A percentile compares a stretch with the other conserved stretches of the same genome.
Evolutionary conservation across 1,140 invertebrate species (phyloP).

Genomic region (Lepidurus arcticus): DNA sequence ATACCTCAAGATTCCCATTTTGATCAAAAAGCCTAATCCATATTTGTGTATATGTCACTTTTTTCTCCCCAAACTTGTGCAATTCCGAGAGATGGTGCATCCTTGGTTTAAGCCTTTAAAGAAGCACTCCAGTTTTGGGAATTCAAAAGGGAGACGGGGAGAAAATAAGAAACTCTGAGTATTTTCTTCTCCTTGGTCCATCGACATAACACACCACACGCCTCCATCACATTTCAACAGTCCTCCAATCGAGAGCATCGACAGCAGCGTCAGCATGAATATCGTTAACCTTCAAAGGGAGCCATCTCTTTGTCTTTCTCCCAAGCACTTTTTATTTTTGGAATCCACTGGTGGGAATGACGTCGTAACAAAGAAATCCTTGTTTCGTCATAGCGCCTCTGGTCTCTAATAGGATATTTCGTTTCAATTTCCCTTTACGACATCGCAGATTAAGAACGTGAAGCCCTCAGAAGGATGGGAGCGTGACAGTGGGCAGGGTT

Average conservation of each 20-base stretch:
- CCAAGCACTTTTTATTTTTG: background rate
- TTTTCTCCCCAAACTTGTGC: no score
- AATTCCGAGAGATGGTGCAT: no score
- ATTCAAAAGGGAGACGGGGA: no score
- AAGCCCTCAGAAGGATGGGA: conserved; percentile 33
- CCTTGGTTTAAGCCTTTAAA: no score
- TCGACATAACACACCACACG: background rate
- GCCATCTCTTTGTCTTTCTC: background rate
- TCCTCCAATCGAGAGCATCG: background rate
- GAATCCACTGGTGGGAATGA: background rate
- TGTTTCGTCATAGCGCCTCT: background rate
- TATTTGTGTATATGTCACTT: no score
- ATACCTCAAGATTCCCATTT: no score
- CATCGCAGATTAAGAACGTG: conserved; percentile 27
- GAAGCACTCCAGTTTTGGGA: no score
- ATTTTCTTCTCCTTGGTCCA: background rate
- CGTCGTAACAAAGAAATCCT: background rate
- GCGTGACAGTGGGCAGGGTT: conserved; percentile 34
- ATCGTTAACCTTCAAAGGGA: conserved; percentile 2
- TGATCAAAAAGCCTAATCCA: no score
- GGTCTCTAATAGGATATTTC: background rate
- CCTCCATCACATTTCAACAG: background rate
- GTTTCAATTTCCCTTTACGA: background rate
- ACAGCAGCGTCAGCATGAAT: conserved; percentile 7
- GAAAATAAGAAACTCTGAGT: background rate